Evolutionary conservation across 2,113 vertebrate genomes (phyloP).

Genomic region (Elachura formosa): DNA sequence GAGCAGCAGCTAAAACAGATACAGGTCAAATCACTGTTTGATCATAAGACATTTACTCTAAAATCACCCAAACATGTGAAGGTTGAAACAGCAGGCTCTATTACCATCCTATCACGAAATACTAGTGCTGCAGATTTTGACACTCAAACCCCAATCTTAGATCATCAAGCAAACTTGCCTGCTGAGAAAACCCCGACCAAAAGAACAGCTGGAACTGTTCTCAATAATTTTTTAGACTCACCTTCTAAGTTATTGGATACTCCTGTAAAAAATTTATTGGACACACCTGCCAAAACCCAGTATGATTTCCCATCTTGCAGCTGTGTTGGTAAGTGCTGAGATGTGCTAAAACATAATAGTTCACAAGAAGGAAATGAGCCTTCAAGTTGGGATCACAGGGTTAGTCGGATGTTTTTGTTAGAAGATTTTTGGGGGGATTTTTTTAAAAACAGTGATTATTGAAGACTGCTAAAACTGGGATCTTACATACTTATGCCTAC

Average conservation of each 20-base stretch:
- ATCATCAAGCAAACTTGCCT: conserved; percentile 61
- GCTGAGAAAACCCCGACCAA: conserved; percentile 84
- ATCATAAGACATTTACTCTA: conserved; percentile 82
- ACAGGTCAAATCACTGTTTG: conserved; percentile 86
- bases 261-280: conserved; percentile 85
- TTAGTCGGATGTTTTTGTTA: background rate
- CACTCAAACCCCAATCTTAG: conserved; percentile 47
- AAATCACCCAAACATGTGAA: conserved; percentile 87
- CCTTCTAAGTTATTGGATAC: conserved; percentile 85
- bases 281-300: conserved; percentile 93
- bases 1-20: conserved; percentile 91
- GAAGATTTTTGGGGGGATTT: background rate
- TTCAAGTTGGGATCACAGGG: background rate
- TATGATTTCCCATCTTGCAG: conserved; percentile 95
- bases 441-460: background rate
- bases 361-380: conserved; percentile 39
- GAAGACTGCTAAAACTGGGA: background rate
- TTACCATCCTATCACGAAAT: conserved; percentile 83
- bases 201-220: conserved; percentile 83
- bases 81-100: conserved; percentile 85
- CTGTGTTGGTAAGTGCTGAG: conserved; percentile 88
- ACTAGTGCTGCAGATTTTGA: conserved; percentile 70
- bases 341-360: background rate
- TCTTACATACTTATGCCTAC: background rate
- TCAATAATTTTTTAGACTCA: conserved; percentile 91